Base-by-base conservation (phyloP, 2,797 vertebrate genomes). In the Cephalopachus bancanus region DNA sequence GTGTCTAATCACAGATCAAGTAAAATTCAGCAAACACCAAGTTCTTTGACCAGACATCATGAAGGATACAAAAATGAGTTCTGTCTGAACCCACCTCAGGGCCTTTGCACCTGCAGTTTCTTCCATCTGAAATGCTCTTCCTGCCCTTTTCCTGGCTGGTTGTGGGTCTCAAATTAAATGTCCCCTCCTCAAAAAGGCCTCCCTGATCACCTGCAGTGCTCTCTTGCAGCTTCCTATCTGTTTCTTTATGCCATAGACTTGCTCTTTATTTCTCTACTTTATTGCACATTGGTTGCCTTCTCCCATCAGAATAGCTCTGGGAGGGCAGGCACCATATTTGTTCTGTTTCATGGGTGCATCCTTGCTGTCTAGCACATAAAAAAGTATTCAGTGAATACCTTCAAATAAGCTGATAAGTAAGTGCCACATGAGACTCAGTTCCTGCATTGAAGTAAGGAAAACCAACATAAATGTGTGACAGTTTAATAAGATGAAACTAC, bases 61-160 rank as follows among this genome's bases (percentile, higher is more conserved):
- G n/a, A 62, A 85, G 20, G 65, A 12, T 69, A 16, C 86, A 67
- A 59, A 93, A 80, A 37, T 0, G 0, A 80, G 16, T 33, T 59
- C 30, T 26, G 4, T 74, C 44, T 71, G 14, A 49, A 57, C n/a
- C 10, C 37, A 93, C 84, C 78, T 51, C 72, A 62, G 89, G 78
- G n/a, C 74, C 91, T 94, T 96, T 92, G 78, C 62, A 14, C 53
- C 59, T 93, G 67, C 16, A 33, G 22, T 55, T 85, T 57, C 72
- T 26, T 80, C 71, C 78, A 11, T 5, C 7, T 7, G 5, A 83
- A 93, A 14, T 33, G 8, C 20, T 4, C 33, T 37, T 74, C n/a
- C 53, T 83, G 55, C 33, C 19, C 78, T 87, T 44, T 55, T 37
- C 69, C 6, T 4, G 11, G 10, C 8, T 28, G n/a, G 17, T n/a